Evolutionary conservation across 2,113 vertebrate species (phyloP).

Genomic region (Hemicordylus capensis): DNA sequence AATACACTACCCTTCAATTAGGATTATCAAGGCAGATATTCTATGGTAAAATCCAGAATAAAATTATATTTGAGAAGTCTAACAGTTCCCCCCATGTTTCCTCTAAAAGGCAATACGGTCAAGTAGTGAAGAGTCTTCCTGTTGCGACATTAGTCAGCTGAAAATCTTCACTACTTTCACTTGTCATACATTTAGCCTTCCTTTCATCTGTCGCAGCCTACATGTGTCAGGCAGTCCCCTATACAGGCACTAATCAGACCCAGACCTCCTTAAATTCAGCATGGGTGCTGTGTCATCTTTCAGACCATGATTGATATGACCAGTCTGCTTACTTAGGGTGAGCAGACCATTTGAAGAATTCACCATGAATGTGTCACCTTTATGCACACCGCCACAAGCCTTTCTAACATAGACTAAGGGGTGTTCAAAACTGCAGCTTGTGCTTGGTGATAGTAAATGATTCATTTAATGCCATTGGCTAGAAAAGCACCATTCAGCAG

Average conservation of each 20-base stretch:
- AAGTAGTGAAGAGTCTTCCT: background rate
- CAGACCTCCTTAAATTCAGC: background rate
- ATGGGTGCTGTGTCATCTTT: background rate
- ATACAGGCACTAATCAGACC: background rate
- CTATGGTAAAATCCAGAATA: background rate
- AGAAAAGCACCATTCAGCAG: background rate
- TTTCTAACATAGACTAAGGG: background rate
- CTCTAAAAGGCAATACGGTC: background rate
- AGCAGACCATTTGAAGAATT: background rate
- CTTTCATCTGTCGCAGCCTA: too few relatives aligned
- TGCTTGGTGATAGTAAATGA: background rate
- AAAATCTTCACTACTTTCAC: background rate
- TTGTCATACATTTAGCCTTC: background rate
- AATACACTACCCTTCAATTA: too few relatives aligned
- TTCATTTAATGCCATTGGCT: background rate
- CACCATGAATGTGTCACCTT: background rate
- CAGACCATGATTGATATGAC: background rate
- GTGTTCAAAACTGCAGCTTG: background rate
- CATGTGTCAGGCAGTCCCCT: background rate
- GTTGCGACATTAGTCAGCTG: background rate
- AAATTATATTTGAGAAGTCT: background rate
- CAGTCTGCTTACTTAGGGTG: background rate
- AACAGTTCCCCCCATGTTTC: background rate
- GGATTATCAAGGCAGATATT: background rate
- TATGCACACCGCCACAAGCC: too few relatives aligned